Evolutionary conservation across 2,113 vertebrate genomes (phyloP).

Genomic region (Procapra przewalskii): DNA sequence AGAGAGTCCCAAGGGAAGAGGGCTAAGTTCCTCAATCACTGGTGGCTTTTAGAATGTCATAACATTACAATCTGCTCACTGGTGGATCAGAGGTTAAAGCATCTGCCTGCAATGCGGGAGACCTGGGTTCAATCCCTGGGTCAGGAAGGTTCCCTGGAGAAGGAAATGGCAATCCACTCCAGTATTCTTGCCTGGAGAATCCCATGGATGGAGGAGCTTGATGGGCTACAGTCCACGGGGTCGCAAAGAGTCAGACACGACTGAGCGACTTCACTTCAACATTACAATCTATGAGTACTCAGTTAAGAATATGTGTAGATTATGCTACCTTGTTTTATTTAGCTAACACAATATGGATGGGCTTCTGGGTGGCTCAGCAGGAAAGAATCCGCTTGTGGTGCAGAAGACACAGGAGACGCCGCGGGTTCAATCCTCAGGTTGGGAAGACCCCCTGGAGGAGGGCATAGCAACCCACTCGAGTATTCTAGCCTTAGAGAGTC

Average conservation of each 20-base stretch:
- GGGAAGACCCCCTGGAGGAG: neutral
- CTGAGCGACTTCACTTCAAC: neutral
- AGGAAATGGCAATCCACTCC: too few relatives aligned
- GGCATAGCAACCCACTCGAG: neutral
- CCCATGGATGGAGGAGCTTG: too few relatives aligned
- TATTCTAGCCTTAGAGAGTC: neutral
- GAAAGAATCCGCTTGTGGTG: neutral
- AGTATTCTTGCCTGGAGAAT: too few relatives aligned
- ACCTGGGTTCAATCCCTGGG: too few relatives aligned
- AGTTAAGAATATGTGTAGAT: neutral
- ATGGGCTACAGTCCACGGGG: too few relatives aligned
- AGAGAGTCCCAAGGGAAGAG: neutral
- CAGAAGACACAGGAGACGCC: rapidly evolving
- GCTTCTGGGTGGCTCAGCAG: neutral
- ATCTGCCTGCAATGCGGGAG: too few relatives aligned
- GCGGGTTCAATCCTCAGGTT: neutral
- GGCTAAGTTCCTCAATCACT: neutral
- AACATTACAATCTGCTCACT: neutral
- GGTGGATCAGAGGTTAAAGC: too few relatives aligned
- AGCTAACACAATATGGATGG: neutral
- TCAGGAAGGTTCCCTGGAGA: too few relatives aligned
- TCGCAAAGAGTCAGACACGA: too few relatives aligned
- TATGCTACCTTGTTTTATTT: neutral
- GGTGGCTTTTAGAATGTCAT: neutral
- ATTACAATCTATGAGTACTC: neutral